A percentile compares a stretch with the other conserved stretches of the same genome.
phyloP scores from a whole-genome alignment of 2,888 invertebrate species.

The Sicus ferrugineus region DNA sequence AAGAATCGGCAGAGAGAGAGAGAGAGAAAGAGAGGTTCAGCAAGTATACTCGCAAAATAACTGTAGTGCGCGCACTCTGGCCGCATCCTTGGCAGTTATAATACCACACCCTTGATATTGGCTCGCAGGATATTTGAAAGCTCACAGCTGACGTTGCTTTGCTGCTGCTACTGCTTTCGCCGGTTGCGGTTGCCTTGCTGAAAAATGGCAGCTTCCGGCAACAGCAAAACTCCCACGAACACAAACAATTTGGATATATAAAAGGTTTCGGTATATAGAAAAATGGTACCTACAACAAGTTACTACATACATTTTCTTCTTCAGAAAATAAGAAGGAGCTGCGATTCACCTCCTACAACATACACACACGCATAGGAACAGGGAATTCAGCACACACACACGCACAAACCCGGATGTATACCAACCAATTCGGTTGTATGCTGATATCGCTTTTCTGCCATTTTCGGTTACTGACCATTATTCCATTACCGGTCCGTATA shows the following conservation, averaged over 20 bases:
- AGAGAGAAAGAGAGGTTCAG: constrained; percentile 2
- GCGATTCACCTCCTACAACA: no score
- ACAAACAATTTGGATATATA: neutral
- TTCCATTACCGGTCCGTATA: constrained; percentile 33
- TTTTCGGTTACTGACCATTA: constrained; percentile 32
- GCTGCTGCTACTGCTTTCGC: neutral
- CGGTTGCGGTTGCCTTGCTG: constrained; percentile 5
- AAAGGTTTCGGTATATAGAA: neutral
- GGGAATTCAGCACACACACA: neutral
- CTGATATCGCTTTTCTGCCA: no score
- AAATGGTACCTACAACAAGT: neutral
- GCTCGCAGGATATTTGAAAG: constrained; percentile 6
- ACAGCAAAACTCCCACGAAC: neutral
- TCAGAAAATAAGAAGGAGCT: no score
- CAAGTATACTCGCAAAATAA: neutral
- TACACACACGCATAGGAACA: neutral
- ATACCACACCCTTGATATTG: constrained; percentile 33
- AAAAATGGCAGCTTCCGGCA: constrained; percentile 23
- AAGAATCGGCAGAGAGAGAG: no score
- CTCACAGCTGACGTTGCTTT: constrained; percentile 12
- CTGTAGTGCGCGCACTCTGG: neutral
- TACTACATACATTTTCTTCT: neutral
- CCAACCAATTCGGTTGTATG: no score
- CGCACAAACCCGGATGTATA: neutral
- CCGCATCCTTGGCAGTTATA: constrained; percentile 26